Evolutionary conservation across 2,888 invertebrate species (phyloP).

Genomic region (Drosophila barbarae): DNA sequence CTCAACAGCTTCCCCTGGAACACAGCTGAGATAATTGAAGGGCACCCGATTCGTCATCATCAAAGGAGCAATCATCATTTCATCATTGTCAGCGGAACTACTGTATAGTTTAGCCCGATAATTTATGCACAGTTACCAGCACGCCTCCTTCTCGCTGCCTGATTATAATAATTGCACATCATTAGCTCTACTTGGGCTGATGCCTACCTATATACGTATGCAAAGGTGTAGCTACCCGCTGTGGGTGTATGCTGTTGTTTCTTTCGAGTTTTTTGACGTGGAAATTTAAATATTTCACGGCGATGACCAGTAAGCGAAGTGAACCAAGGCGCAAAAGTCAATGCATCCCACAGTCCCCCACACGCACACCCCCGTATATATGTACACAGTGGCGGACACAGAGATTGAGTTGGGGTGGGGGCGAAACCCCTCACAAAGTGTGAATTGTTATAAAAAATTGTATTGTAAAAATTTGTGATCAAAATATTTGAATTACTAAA

Average conservation of each 20-base stretch:
- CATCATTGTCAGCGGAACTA: slow-evolving; percentile 1
- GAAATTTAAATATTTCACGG: slow-evolving; percentile 34
- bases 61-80: slow-evolving; percentile 5
- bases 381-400: slow-evolving; percentile 1
- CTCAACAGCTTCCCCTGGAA: neutral
- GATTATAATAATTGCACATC: slow-evolving; percentile 44
- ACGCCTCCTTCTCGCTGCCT: slow-evolving; percentile 21
- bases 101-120: slow-evolving; percentile 16
- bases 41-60: slow-evolving; percentile 9
- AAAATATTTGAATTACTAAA: neutral
- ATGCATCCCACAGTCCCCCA: slow-evolving; percentile 20
- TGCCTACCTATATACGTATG: neutral
- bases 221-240: neutral
- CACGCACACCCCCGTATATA: slow-evolving; percentile 4
- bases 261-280: slow-evolving; percentile 15
- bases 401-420: neutral
- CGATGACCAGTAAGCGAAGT: slow-evolving; percentile 45
- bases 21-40: slow-evolving; percentile 18
- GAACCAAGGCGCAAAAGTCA: slow-evolving; percentile 30
- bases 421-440: neutral
- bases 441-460: neutral
- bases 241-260: slow-evolving; percentile 4
- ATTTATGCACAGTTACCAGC: slow-evolving; percentile 39
- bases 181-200: slow-evolving; percentile 5
- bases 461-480: no score